Conservation (phyloP, 2,113 vertebrate genomes). For the Myrmophylax atrothorax region DNA sequence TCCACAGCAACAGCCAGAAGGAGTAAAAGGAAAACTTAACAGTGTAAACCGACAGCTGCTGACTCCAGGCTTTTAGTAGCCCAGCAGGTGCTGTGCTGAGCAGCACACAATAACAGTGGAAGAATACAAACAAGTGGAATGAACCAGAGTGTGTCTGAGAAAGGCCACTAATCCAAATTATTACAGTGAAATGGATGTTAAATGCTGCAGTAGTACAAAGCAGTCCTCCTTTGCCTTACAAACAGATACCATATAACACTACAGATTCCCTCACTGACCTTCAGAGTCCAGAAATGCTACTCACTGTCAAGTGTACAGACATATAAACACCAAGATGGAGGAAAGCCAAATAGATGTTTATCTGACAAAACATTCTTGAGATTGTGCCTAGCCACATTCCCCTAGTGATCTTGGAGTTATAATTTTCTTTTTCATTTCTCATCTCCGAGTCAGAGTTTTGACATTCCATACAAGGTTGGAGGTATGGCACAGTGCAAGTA, state of each 20-base stretch:
- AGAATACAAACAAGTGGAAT: not conserved
- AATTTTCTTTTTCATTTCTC: not conserved
- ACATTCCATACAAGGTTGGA: not conserved
- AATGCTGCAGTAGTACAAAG: not conserved
- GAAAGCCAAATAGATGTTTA: not conserved
- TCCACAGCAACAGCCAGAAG: not conserved
- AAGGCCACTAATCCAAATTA: not conserved
- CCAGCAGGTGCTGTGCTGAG: not conserved
- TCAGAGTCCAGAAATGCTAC: not conserved
- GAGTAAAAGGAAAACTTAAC: not conserved
- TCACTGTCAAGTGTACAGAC: not conserved
- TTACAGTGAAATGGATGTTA: not conserved
- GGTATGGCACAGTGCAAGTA: accelerated
- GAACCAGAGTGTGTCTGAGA: not conserved
- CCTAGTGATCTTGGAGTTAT: not conserved
- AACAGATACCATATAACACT: not conserved
- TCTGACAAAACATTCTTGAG: not conserved
- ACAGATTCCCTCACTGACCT: not conserved
- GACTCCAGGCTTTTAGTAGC: not conserved
- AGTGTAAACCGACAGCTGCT: not conserved
- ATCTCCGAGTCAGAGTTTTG: not conserved
- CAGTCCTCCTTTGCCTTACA: not conserved
- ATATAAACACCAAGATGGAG: not conserved
- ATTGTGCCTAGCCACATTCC: not conserved
- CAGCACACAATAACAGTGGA: not conserved